phyloP scores from a whole-genome alignment of 1,140 invertebrate genomes.

The Bombus confusus region DNA sequence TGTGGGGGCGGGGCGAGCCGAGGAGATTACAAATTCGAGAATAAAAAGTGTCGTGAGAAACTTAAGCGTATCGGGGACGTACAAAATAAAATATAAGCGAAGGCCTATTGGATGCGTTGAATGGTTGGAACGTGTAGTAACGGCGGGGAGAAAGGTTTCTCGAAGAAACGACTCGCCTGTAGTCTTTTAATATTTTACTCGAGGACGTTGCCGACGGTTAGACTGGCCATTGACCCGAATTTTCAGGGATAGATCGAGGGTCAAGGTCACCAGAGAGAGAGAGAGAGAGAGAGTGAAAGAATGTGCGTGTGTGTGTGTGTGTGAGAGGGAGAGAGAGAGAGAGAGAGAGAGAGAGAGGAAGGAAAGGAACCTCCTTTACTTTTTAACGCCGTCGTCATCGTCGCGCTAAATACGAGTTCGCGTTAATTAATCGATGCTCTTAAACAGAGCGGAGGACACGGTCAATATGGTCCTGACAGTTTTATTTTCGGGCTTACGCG shows the following conservation, averaged over 20 bases:
- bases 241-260: conserved; percentile 41
- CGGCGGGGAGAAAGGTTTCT: background rate
- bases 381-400: conserved; percentile 43
- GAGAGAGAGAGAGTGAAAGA: too few relatives aligned
- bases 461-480: conserved; percentile 68
- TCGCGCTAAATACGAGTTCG: conserved; percentile 58
- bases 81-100: conserved; percentile 20
- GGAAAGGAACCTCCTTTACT: background rate
- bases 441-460: conserved; percentile 64
- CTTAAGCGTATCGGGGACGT: conserved; percentile 17
- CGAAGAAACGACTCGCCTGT: conserved; percentile 60
- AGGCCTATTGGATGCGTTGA: conserved; percentile 6
- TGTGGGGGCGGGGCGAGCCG: conserved; percentile 13
- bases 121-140: background rate
- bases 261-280: conserved; percentile 44
- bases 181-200: conserved; percentile 67
- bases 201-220: conserved; percentile 53
- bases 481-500: conserved; percentile 57
- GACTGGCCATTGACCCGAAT: conserved; percentile 47
- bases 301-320: too few relatives aligned
- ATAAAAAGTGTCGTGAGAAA: background rate
- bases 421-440: conserved; percentile 67
- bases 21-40: background rate
- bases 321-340: too few relatives aligned
- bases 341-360: background rate